phyloP scores from a whole-genome alignment of 2,888 invertebrate species.

The Eulithis testata region DNA sequence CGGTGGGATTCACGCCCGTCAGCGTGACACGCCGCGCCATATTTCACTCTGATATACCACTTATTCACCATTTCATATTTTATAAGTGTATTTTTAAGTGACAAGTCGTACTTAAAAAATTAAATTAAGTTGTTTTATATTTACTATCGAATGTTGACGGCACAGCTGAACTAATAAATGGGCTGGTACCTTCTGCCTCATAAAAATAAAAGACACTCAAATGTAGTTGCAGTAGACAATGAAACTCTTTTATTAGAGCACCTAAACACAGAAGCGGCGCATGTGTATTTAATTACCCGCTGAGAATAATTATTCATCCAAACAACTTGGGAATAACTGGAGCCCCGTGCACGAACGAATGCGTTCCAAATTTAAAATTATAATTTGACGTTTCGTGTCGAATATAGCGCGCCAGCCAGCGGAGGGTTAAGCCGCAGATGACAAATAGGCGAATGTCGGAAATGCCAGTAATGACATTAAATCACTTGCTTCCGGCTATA shows the following conservation, averaged over 20 bases:
- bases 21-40: not conserved
- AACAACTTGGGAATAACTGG: conserved; percentile 16
- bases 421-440: conserved; percentile 37
- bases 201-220: conserved; percentile 9
- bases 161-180: not conserved
- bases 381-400: conserved; percentile 24
- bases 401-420: not conserved
- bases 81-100: conserved; percentile 6
- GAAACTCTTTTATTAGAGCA: conserved; percentile 10
- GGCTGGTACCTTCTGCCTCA: not conserved
- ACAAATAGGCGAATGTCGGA: conserved; percentile 49
- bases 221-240: conserved; percentile 15
- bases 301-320: conserved; percentile 33
- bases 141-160: not conserved
- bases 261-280: conserved; percentile 21
- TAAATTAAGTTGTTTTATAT: not conserved
- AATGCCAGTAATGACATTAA: conserved; percentile 50
- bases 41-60: not conserved
- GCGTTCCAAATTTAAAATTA: conserved; percentile 30
- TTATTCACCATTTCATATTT: conserved; percentile 5
- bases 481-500: conserved; percentile 56
- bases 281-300: conserved; percentile 40
- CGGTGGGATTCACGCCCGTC: no score
- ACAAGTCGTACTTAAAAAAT: conserved; percentile 2
- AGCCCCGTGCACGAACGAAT: conserved; percentile 15